Percentiles rank a stretch among this genome's conserved stretches.
Conservation (phyloP, 2,113 vertebrate genomes). For the Hippolais icterina region DNA sequence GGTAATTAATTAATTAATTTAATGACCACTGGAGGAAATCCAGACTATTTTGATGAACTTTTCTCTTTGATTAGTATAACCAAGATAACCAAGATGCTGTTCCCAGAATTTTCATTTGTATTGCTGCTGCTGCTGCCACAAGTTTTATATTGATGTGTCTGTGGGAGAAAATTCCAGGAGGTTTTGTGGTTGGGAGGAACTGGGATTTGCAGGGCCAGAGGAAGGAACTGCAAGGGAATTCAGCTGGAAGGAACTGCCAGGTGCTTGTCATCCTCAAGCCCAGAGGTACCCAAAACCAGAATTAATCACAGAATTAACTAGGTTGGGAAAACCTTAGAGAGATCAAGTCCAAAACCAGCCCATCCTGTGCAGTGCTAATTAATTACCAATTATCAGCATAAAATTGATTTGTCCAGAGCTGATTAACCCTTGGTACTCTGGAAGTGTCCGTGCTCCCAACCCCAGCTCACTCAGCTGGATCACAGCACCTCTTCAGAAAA, state of each 20-base stretch:
- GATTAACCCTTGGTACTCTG: not conserved
- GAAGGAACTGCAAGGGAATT: not conserved
- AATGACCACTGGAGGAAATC: not conserved
- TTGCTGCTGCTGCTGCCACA: not conserved
- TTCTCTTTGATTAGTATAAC: not conserved
- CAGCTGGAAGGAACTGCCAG: not conserved
- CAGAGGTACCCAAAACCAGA: not conserved
- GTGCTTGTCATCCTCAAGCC: not conserved
- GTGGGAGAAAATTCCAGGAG: not conserved
- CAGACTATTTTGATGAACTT: not conserved
- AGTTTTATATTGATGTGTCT: accelerated
- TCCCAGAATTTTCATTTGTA: not conserved
- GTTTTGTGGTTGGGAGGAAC: not conserved
- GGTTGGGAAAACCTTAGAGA: not conserved
- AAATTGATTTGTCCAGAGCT: not conserved
- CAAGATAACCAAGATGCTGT: not conserved
- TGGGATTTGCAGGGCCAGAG: not conserved
- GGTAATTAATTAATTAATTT: not conserved
- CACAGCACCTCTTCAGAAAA: not conserved
- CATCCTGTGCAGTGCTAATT: not conserved
- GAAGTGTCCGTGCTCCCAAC: not conserved
- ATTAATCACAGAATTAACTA: not conserved
- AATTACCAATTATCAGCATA: not conserved
- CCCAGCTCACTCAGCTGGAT: accelerated
- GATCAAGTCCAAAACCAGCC: not conserved